A percentile compares a stretch with the other conserved stretches of the same genome.
Evolutionary conservation across 2,113 vertebrate genomes (phyloP).

Genomic region (Neopipo cinnamomea): DNA sequence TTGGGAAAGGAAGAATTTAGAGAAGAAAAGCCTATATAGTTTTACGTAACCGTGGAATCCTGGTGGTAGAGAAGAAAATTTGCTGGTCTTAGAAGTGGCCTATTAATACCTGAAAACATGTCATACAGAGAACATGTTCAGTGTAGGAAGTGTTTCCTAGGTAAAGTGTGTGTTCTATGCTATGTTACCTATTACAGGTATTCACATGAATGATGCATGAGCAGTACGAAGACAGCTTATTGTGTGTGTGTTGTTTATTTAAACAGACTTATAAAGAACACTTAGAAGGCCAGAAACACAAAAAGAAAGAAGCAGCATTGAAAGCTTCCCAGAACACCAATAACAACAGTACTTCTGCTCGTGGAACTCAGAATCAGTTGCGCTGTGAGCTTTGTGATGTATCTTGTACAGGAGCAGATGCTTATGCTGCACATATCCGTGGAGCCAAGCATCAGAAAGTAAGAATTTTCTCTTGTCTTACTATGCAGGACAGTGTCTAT

Average conservation of each 20-base stretch:
- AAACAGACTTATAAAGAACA: slow-evolving; percentile 97
- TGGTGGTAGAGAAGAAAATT: not conserved
- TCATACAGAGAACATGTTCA: not conserved
- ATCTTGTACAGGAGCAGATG: slow-evolving; percentile 95
- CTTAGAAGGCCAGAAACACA: slow-evolving; percentile 98
- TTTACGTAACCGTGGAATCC: not conserved
- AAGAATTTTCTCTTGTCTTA: slow-evolving; percentile 20
- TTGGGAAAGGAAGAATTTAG: not conserved
- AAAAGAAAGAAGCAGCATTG: slow-evolving; percentile 95
- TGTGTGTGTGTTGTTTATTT: slow-evolving; percentile 7
- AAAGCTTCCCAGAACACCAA: slow-evolving; percentile 91
- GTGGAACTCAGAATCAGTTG: slow-evolving; percentile 94
- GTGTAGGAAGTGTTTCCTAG: not conserved
- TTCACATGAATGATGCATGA: rapidly evolving
- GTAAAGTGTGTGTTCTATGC: not conserved
- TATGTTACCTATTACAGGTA: not conserved
- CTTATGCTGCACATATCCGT: slow-evolving; percentile 96
- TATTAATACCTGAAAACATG: not conserved
- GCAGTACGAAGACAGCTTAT: not conserved
- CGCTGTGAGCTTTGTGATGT: slow-evolving; percentile 98
- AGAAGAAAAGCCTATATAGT: not conserved
- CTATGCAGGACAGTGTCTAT: not conserved
- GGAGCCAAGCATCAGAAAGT: slow-evolving; percentile 99
- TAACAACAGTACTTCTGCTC: slow-evolving; percentile 79
- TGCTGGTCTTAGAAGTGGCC: not conserved